A percentile compares a stretch with the other conserved stretches of the same genome.
Evolutionary conservation across 2,797 vertebrate species (phyloP).

Genomic region (Sebastes vulpes): DNA sequence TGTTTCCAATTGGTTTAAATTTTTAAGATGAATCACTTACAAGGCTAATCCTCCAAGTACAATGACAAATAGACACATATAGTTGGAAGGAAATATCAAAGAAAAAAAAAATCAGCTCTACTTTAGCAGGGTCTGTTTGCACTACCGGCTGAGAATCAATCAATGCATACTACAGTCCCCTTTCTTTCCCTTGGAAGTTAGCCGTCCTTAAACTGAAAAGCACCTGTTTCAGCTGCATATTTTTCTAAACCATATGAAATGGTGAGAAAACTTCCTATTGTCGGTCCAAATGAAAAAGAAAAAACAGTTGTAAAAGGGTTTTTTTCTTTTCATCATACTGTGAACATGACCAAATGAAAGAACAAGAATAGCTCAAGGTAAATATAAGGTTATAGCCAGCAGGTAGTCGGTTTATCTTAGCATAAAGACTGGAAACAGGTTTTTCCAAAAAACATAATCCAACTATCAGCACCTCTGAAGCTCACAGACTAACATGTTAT

Average conservation of each 20-base stretch:
- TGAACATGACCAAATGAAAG: neutral
- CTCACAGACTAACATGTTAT: no score
- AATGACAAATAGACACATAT: slow-evolving; percentile 46
- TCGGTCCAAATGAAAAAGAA: neutral
- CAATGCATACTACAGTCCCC: neutral
- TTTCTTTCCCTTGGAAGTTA: neutral
- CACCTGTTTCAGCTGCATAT: neutral
- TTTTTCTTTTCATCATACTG: neutral
- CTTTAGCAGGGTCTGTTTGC: neutral
- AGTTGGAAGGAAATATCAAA: slow-evolving; percentile 43
- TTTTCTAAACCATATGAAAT: neutral
- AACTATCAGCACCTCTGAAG: no score
- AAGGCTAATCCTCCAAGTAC: slow-evolving; percentile 45
- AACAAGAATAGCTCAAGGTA: neutral
- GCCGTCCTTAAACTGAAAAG: neutral
- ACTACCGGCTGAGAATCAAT: slow-evolving; percentile 1
- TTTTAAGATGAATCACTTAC: slow-evolving; percentile 48
- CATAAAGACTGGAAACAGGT: neutral
- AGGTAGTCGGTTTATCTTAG: neutral
- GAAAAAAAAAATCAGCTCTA: neutral
- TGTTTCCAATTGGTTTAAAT: slow-evolving; percentile 54
- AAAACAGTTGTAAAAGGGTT: neutral
- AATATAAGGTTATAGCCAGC: neutral
- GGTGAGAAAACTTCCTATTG: neutral
- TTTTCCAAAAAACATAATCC: no score